Evolutionary conservation across 2,113 vertebrate species (phyloP), one percentile per base, ranked within the genome.

Genomic region (Tyrannus savana): DNA sequence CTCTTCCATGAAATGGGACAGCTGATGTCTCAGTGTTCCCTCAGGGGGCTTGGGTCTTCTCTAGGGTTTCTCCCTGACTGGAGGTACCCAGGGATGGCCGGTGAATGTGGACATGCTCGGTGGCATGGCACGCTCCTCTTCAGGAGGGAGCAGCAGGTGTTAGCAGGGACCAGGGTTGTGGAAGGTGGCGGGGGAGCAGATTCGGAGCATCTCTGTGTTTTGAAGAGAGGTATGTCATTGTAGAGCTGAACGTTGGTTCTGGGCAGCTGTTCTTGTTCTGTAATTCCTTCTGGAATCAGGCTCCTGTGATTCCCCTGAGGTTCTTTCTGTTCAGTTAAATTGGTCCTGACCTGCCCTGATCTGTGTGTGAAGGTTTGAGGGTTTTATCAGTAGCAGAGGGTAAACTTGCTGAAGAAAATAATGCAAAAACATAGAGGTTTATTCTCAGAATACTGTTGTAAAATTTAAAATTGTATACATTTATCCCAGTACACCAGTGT

Each of bases 101-200:
- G 46, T 25, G 42, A 39, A 31, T 6, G 25, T 42, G 10, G 58
- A 30, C 41, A 6, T 30, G 24, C 63, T 46, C 4, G 2, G 15
- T 8, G 17, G 39, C 2, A 0, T 18, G 50, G 33, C 22, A 5
- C 3, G 7, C 28, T 53, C 12, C 27, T 13, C 59, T 49, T 41
- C 25, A 8, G 63, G 47, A 55, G 44, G 13, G 30, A 49, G 41
- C 39, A 74, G 5, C 3, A 4, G 33, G 7, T 17, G 16, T 31
- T 53, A 8, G 14, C 24, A 7, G 31, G 4, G 30, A 30, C 72
- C 68, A 13, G 37, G 27, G 69, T 12, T 42, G 25, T 46, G n/a
- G n/a, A 16, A 56, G 27, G 16, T 25, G 5, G 42, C 52, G 6
- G 17, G 49, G 55, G 23, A 47, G 14, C 35, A 46, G 53, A 24